phyloP scores from a whole-genome alignment of 1,140 invertebrate species.

The Nasonia vitripennis region DNA sequence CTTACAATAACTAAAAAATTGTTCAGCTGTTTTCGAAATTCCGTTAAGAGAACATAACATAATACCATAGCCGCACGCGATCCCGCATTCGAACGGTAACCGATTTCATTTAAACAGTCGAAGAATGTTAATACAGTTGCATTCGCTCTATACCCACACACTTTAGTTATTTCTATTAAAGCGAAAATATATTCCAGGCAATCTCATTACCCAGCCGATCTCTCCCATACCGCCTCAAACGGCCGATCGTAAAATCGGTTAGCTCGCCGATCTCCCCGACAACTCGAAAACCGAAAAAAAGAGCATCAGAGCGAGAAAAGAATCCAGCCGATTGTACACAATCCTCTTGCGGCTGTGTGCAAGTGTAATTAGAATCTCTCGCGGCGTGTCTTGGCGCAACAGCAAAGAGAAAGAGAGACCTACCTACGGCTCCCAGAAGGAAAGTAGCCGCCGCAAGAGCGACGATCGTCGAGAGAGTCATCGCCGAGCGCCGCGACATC shows the following conservation, averaged over 20 bases:
- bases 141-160: not conserved
- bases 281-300: not conserved
- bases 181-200: not conserved
- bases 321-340: constrained; percentile 39
- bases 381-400: not conserved
- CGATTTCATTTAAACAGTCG: no score
- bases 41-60: no score
- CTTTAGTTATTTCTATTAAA: not conserved
- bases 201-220: not conserved
- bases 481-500: constrained; percentile 60
- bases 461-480: constrained; percentile 63
- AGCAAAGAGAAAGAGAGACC: constrained; percentile 50
- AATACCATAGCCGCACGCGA: no score
- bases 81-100: no score
- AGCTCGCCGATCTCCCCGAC: not conserved
- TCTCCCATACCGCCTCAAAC: not conserved
- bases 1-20: no score
- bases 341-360: not conserved
- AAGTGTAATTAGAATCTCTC: constrained; percentile 19
- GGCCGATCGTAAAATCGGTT: no score
- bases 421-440: constrained; percentile 59
- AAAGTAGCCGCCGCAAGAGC: constrained; percentile 55
- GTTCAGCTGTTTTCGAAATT: no score
- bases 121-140: no score
- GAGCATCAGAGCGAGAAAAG: not conserved